Evolutionary conservation across 2,888 invertebrate species (phyloP).

Genomic region (Mantis religiosa): DNA sequence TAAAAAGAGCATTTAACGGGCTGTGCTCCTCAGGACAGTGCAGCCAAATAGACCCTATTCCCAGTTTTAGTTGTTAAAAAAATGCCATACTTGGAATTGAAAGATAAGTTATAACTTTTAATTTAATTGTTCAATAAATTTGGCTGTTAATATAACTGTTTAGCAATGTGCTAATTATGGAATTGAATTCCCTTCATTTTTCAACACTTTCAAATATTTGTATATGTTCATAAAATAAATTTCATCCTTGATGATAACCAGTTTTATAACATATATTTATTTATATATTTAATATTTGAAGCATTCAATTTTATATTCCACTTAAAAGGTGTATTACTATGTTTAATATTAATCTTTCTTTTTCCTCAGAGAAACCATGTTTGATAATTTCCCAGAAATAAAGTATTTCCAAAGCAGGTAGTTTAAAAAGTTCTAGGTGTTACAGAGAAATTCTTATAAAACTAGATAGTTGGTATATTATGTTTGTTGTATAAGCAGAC

Average conservation of each 20-base stretch:
- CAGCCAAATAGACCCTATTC: slow-evolving; percentile 13
- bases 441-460: no score
- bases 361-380: neutral
- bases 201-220: neutral
- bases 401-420: neutral
- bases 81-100: slow-evolving; percentile 4
- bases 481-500: no score
- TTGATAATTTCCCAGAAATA: neutral
- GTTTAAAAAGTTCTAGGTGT: neutral
- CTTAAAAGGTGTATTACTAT: neutral
- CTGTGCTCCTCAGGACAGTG: slow-evolving; percentile 14
- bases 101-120: neutral
- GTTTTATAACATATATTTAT: neutral
- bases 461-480: no score
- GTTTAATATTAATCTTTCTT: neutral
- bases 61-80: neutral
- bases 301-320: neutral
- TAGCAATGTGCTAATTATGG: neutral
- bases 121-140: slow-evolving; percentile 2
- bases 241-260: neutral
- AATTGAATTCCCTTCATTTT: neutral
- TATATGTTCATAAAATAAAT: neutral
- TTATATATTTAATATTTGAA: neutral
- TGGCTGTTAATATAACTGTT: slow-evolving; percentile 2
- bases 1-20: slow-evolving; percentile 16